Evolutionary conservation across 2,888 invertebrate genomes (phyloP).

Genomic region (Agrochola litura): DNA sequence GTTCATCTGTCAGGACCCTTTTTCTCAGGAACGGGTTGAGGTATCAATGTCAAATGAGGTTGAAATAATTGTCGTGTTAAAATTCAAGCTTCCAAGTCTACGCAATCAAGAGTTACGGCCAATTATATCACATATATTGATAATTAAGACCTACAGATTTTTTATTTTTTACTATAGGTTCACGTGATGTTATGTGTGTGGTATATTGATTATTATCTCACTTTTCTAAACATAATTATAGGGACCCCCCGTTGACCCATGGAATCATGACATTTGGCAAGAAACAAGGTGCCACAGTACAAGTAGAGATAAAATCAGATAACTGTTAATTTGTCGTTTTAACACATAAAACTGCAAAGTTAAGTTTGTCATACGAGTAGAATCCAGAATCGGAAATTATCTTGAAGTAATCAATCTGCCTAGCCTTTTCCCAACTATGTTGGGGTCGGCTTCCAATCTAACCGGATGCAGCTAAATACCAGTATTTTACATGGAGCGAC

Average conservation of each 20-base stretch:
- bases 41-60: neutral
- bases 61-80: neutral
- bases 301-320: neutral
- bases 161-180: no score
- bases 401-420: neutral
- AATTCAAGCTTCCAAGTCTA: neutral
- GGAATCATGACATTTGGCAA: neutral
- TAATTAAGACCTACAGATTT: no score
- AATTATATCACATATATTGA: no score
- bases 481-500: no score
- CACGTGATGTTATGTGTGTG: no score
- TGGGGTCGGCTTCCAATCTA: no score
- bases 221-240: neutral
- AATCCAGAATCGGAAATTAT: neutral
- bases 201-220: neutral
- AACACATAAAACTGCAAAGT: neutral
- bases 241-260: neutral
- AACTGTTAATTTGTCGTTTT: no score
- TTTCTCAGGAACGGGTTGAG: neutral
- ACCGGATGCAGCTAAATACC: no score
- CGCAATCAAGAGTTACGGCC: neutral
- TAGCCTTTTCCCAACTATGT: no score
- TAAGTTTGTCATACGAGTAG: neutral
- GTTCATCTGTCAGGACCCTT: neutral
- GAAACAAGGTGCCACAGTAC: neutral